Percentiles rank a stretch among this genome's conserved stretches.
Conservation (phyloP, 1,140 invertebrate genomes). For the Kradibia gibbosae region DNA sequence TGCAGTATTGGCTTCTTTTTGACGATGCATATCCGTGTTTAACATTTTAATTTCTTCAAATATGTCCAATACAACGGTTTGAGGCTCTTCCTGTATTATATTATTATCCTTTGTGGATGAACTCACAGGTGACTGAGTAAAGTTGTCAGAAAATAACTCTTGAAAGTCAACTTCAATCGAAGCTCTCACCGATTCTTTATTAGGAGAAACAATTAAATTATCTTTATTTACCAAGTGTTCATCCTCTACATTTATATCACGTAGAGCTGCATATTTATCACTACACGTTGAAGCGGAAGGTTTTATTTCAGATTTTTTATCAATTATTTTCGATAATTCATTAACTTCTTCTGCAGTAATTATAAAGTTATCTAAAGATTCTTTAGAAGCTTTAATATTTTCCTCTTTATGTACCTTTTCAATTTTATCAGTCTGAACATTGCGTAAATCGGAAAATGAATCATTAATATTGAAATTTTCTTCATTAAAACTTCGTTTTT, state of each 20-base stretch:
- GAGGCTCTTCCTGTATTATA: constrained; percentile 60
- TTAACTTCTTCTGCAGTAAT: constrained; percentile 56
- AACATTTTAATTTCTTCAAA: constrained; percentile 71
- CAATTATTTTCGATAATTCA: constrained; percentile 50
- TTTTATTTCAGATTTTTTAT: constrained; percentile 61
- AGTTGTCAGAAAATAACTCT: constrained; percentile 65
- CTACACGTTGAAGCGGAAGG: constrained; percentile 61
- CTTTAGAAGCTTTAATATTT: constrained; percentile 40
- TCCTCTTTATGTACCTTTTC: constrained; percentile 50
- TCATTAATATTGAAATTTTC: constrained; percentile 31
- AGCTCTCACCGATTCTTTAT: constrained; percentile 49
- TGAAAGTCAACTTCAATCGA: constrained; percentile 63
- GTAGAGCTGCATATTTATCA: constrained; percentile 67
- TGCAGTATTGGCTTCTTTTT: constrained; percentile 48
- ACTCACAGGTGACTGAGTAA: constrained; percentile 51
- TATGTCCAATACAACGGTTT: constrained; percentile 62
- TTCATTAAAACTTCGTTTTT: constrained; percentile 35
- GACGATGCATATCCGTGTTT: constrained; percentile 54
- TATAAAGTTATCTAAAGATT: constrained; percentile 41
- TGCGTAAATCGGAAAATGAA: constrained; percentile 5
- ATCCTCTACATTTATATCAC: constrained; percentile 66
- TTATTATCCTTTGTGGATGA: constrained; percentile 48
- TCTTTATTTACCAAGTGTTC: constrained; percentile 56
- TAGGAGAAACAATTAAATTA: constrained; percentile 52
- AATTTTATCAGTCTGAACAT: constrained; percentile 26